Conservation (phyloP, 2,888 invertebrate species). For the Diplolepis rosae region DNA sequence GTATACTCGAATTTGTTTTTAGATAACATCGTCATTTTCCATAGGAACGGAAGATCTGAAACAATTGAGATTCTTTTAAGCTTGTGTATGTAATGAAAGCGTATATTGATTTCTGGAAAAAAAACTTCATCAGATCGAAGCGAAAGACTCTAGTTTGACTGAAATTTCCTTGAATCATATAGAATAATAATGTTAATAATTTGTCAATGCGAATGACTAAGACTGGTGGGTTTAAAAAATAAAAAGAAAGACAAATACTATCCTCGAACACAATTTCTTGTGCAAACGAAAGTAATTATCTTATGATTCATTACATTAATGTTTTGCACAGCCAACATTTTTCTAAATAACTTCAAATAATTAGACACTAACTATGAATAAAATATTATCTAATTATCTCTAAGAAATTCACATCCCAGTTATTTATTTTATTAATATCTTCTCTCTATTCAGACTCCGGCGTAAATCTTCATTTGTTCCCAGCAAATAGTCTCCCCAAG, state of each 20-base stretch:
- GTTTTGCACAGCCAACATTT: no score
- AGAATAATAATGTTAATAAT: no score
- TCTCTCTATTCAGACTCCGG: constrained; percentile 14
- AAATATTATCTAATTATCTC: constrained; percentile 23
- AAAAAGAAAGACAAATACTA: no score
- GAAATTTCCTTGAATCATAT: background rate
- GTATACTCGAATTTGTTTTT: background rate
- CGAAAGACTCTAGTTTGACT: background rate
- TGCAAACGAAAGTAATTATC: no score
- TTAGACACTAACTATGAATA: background rate
- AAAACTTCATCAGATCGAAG: background rate
- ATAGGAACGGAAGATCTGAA: background rate
- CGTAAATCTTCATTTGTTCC: constrained; percentile 27
- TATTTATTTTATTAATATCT: constrained; percentile 20
- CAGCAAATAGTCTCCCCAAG: constrained; percentile 10
- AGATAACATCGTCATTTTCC: background rate
- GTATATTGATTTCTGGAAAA: background rate
- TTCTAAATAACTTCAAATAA: constrained; percentile 9
- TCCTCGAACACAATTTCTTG: no score
- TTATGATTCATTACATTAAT: no score
- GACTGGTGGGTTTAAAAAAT: no score
- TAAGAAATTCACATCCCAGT: constrained; percentile 19
- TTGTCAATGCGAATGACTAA: no score
- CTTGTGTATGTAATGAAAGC: background rate
- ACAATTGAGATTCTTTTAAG: background rate